Percentiles rank a stretch among this genome's conserved stretches.
These are phyloP conservation scores for Dipus sagitta DNA, from an alignment of 2,797 vertebrate genomes.

Conservation along the genomic window DNA sequence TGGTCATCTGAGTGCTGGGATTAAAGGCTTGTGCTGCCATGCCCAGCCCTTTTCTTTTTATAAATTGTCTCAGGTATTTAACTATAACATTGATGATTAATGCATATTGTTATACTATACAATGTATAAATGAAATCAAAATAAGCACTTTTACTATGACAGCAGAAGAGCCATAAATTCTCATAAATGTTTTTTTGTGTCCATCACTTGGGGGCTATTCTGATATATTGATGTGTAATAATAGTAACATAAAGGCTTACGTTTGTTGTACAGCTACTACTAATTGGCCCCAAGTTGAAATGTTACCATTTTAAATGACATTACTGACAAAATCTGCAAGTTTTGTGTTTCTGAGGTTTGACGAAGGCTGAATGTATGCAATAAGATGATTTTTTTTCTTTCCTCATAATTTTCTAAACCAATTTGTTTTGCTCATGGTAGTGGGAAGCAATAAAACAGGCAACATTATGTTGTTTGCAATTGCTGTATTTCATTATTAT, in stretches of 20 bases:
- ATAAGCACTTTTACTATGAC: constrained; percentile 26
- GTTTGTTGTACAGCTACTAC: constrained; percentile 16
- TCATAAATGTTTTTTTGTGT: constrained; percentile 21
- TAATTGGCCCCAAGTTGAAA: constrained; percentile 36
- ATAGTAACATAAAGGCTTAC: constrained; percentile 30
- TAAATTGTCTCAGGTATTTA: no score
- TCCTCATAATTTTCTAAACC: neutral
- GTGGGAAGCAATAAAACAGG: neutral
- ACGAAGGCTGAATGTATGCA: constrained; percentile 45
- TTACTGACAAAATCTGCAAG: constrained; percentile 22
- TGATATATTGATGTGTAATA: neutral
- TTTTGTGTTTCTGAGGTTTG: constrained; percentile 13
- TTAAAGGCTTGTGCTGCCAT: no score
- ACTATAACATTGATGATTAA: neutral
- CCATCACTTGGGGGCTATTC: neutral
- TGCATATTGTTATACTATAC: neutral
- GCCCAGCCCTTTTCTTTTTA: no score
- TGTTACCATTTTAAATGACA: constrained; percentile 5
- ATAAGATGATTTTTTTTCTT: constrained; percentile 19
- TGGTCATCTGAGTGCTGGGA: no score
- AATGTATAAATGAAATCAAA: constrained; percentile 12
- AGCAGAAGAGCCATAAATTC: neutral
- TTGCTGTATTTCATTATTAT: constrained; percentile 15
- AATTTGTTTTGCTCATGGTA: neutral
- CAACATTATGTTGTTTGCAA: neutral